Conservation (phyloP, 37 sponge, comb jelly and placozoan genomes). For the Ianthella basta region DNA sequence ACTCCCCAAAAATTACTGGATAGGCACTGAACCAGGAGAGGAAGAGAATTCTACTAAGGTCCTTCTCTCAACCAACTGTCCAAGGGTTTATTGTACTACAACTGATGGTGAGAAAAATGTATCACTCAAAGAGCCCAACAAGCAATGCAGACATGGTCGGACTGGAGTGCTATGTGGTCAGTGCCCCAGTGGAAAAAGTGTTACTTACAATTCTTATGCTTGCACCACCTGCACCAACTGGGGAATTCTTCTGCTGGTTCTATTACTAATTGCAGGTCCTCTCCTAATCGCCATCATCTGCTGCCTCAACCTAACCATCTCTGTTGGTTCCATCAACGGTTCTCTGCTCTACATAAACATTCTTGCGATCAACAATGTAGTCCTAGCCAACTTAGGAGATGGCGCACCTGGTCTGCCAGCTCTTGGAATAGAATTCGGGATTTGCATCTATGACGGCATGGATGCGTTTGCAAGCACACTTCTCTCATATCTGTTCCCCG, state of each 20-base stretch:
- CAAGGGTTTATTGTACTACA: no score
- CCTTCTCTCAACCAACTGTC: not conserved
- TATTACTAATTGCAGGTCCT: slow-evolving; percentile 36
- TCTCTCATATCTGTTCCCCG: slow-evolving; percentile 41
- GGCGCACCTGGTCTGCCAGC: not conserved
- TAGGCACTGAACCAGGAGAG: no score
- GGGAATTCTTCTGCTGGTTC: slow-evolving; percentile 18
- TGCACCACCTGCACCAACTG: slow-evolving; percentile 31
- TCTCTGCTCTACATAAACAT: slow-evolving; percentile 47
- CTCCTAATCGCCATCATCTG: slow-evolving; percentile 26
- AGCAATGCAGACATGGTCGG: slow-evolving; percentile 37
- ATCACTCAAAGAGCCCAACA: not conserved
- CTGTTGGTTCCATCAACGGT: slow-evolving; percentile 41
- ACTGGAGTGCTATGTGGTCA: slow-evolving; percentile 56
- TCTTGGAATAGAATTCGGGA: slow-evolving; percentile 12
- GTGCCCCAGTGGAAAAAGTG: slow-evolving; percentile 33
- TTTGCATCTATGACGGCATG: slow-evolving; percentile 45
- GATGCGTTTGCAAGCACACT: slow-evolving; percentile 31
- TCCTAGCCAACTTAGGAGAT: not conserved
- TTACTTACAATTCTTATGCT: slow-evolving; percentile 12
- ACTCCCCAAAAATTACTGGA: not conserved
- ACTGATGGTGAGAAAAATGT: not conserved
- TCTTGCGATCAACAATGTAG: slow-evolving; percentile 9
- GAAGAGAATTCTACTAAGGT: not conserved
- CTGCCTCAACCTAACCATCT: slow-evolving; percentile 37